phyloP scores from a whole-genome alignment of 2,888 invertebrate genomes.

The Agrilus cyanescens region DNA sequence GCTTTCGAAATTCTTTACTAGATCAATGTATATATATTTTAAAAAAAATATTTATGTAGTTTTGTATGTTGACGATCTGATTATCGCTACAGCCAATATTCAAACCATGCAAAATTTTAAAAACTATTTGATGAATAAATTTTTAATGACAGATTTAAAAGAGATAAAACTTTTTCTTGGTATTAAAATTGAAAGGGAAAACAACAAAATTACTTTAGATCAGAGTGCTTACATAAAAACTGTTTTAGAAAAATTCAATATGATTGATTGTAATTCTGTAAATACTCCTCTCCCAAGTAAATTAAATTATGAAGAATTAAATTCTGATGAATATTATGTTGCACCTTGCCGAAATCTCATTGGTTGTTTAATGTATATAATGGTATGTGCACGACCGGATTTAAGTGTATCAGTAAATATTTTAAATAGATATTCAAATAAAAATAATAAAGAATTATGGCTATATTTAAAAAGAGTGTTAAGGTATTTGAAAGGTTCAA shows the following conservation, averaged over 20 bases:
- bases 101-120: constrained; percentile 13
- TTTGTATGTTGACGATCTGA: constrained; percentile 16
- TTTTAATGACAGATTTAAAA: constrained; percentile 16
- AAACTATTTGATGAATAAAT: constrained; percentile 14
- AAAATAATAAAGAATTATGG: constrained; percentile 19
- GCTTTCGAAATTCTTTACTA: constrained; percentile 8
- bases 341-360: too few species aligned
- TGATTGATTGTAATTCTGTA: constrained; percentile 12
- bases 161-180: constrained; percentile 15
- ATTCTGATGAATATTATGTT: neutral
- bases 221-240: constrained; percentile 13
- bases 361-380: too few species aligned
- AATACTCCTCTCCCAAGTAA: constrained; percentile 1
- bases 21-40: constrained; percentile 14
- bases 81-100: constrained; percentile 7
- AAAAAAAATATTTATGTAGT: constrained; percentile 13
- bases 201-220: constrained; percentile 10
- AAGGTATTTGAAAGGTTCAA: constrained; percentile 20
- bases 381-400: constrained; percentile 16
- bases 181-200: constrained; percentile 13
- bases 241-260: constrained; percentile 17
- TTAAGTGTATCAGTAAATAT: constrained; percentile 18
- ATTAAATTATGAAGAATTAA: constrained; percentile 1
- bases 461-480: constrained; percentile 18
- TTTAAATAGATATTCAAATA: constrained; percentile 19